These are phyloP conservation scores for Agrotis segetum DNA, from an alignment of 2,888 invertebrate species.

Conservation along the genomic window DNA sequence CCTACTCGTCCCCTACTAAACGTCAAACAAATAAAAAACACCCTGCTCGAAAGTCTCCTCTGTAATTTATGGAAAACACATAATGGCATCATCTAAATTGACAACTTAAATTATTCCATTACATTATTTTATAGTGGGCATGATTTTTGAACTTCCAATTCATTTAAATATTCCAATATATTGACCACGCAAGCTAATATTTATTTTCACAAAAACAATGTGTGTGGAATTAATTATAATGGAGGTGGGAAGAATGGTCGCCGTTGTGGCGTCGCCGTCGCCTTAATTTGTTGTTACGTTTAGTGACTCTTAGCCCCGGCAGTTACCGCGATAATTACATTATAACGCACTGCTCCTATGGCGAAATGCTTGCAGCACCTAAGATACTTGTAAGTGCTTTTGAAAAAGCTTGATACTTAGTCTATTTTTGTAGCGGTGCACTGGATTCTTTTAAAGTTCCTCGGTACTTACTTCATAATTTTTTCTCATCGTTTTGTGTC, in stretches of 20 bases:
- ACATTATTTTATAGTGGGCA: no score
- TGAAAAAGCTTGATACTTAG: neutral
- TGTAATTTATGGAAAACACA: no score
- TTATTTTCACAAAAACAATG: constrained; percentile 42
- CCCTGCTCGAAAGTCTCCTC: no score
- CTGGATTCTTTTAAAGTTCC: neutral
- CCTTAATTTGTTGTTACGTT: constrained; percentile 71
- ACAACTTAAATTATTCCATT: no score
- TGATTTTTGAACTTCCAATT: no score
- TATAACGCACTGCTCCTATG: constrained; percentile 48
- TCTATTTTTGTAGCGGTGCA: neutral
- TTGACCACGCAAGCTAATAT: constrained; percentile 17
- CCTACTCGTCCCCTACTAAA: no score
- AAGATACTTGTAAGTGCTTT: constrained; percentile 34
- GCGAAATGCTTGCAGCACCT: constrained; percentile 24
- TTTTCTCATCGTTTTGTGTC: neutral
- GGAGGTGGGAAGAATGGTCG: constrained; percentile 60
- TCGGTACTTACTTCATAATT: no score
- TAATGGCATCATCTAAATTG: no score
- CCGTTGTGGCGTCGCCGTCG: constrained; percentile 59
- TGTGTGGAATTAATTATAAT: constrained; percentile 68
- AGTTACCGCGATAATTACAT: constrained; percentile 64
- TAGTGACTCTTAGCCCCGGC: constrained; percentile 61
- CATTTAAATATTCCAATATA: no score
- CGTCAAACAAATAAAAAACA: no score